Evolutionary conservation across 2,888 invertebrate genomes (phyloP), one percentile per base, ranked within the genome.

Genomic region (Drosophila subquinaria): DNA sequence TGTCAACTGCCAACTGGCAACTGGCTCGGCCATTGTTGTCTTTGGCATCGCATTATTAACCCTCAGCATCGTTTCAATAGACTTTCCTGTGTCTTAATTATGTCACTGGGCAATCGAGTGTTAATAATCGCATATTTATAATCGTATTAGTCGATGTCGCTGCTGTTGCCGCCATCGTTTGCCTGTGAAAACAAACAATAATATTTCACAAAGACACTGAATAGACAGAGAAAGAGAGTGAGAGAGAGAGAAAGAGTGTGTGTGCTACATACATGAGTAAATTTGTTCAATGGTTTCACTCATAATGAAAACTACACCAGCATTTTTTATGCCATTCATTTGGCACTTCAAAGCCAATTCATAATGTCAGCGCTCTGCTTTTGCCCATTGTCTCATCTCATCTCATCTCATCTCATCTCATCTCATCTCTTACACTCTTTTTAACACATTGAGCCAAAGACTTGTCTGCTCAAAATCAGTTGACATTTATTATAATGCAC

Each of bases 51-150:
- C 55, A 30, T 30, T 30, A 30, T 30, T 60, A 60, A 76, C 83
- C 73, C 72, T 73, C 47, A 56, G 40, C 60, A 45, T 45, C 65
- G 60, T 69, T 60, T 60, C 68, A 56, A 53, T 69, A 23, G 50
- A 42, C 76, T 68, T 75, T 77, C 76, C 76, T 64, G 69, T 90
- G 78, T 85, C 81, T 90, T 81, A 88, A 88, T 90, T 89, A 83
- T 83, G 90, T 91, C 90, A 82, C 71, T 69, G 74, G 72, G 78
- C 90, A 90, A 89, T 89, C 90, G 88, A 82, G 91, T 91, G 90
- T 91, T 82, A 89, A 89, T 90, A 89, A 91, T 89, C 90, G 83
- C 67, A 90, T 89, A 91, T 91, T 91, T 90, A 90, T 91, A 90
- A 89, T 90, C 86, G 79, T 79, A 88, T 91, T 91, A 91, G 77